Conservation (phyloP, 2,113 vertebrate genomes). For the Chaetodon trifascialis region DNA sequence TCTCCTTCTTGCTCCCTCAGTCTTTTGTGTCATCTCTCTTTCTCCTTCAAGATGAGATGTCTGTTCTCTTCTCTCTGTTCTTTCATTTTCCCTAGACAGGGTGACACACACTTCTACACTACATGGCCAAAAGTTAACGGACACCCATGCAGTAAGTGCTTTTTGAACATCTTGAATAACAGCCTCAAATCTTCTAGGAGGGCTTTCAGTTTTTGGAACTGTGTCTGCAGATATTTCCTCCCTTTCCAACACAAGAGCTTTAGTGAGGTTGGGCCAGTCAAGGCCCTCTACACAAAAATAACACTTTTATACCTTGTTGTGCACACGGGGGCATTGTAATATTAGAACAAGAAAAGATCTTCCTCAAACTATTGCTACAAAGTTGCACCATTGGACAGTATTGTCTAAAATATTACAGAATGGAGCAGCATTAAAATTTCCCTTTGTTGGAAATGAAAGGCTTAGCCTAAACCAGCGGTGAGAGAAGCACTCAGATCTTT, state of each 20-base stretch:
- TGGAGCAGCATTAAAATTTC: slow-evolving; percentile 1
- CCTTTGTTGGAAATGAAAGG: background rate
- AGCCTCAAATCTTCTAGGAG: background rate
- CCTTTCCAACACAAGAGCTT: background rate
- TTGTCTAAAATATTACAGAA: background rate
- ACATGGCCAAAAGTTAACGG: background rate
- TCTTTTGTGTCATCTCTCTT: slow-evolving; percentile 41
- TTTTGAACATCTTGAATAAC: slow-evolving; percentile 4
- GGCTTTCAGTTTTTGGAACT: no score
- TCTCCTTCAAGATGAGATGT: slow-evolving; percentile 45
- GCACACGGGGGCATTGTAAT: no score
- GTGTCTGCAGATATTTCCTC: background rate
- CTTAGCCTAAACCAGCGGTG: background rate
- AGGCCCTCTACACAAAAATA: background rate
- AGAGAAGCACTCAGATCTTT: background rate
- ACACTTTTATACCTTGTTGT: background rate
- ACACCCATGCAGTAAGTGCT: background rate
- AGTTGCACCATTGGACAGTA: slow-evolving; percentile 7
- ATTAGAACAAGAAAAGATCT: background rate
- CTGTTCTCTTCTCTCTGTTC: slow-evolving; percentile 8
- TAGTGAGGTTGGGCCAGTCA: background rate
- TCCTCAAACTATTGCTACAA: background rate
- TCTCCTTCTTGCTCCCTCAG: slow-evolving; percentile 42
- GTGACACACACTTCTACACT: background rate
- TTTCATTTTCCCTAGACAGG: slow-evolving; percentile 10